phyloP scores from a whole-genome alignment of 2,113 vertebrate genomes.

The Anser cygnoides region DNA sequence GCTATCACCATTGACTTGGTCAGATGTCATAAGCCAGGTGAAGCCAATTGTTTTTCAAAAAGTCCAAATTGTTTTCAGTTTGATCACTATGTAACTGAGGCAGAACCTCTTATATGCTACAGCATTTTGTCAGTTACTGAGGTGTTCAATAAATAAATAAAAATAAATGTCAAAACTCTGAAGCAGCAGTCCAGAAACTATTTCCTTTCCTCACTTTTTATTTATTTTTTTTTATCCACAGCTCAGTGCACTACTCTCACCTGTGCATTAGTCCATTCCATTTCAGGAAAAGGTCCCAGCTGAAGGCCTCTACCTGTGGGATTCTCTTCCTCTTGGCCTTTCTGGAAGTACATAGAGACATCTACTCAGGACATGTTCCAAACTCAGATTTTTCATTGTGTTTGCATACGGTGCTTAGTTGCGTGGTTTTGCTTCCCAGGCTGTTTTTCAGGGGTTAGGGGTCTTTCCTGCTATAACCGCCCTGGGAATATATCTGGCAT shows the following conservation, averaged over 20 bases:
- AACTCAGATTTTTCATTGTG: slow-evolving; percentile 37
- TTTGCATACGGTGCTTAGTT: slow-evolving; percentile 6
- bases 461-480: not conserved
- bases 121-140: not conserved
- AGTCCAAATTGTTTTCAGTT: not conserved
- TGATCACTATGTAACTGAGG: not conserved
- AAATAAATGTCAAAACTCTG: not conserved
- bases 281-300: slow-evolving; percentile 70
- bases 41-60: not conserved
- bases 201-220: slow-evolving; percentile 23
- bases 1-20: not conserved
- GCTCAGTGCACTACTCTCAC: slow-evolving; percentile 55
- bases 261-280: slow-evolving; percentile 70
- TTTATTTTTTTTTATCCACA: not conserved
- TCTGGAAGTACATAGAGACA: slow-evolving; percentile 69
- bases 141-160: not conserved
- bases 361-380: slow-evolving; percentile 54
- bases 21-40: not conserved
- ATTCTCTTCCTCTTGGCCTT: slow-evolving; percentile 72
- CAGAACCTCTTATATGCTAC: not conserved
- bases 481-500: not conserved
- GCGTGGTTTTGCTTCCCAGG: not conserved
- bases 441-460: not conserved
- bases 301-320: slow-evolving; percentile 71
- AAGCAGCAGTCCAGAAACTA: slow-evolving; percentile 6